phyloP scores from a whole-genome alignment of 2,113 vertebrate species.

The Pseudorectes ferrugineus region DNA sequence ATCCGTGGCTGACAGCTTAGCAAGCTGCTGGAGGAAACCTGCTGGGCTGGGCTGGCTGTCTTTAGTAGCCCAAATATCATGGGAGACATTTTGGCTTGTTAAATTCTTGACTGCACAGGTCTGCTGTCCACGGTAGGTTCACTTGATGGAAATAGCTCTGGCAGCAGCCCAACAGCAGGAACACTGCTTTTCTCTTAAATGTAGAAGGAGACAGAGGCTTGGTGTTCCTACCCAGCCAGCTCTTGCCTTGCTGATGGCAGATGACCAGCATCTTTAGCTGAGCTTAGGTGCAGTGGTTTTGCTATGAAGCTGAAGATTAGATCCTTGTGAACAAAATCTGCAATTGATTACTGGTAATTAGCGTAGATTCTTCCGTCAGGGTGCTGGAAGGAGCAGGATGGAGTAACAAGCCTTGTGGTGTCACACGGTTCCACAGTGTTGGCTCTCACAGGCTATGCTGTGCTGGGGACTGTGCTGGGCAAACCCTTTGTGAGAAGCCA shows the following conservation, averaged over 20 bases:
- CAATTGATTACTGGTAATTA: constrained; percentile 18
- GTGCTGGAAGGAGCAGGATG: background rate
- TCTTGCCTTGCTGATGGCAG: background rate
- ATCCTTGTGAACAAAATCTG: background rate
- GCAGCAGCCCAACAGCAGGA: constrained; percentile 13
- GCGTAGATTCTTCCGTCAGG: background rate
- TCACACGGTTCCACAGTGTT: background rate
- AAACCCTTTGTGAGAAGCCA: background rate
- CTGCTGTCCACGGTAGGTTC: constrained; percentile 29
- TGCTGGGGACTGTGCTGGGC: background rate
- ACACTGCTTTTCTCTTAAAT: background rate
- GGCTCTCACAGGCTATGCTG: background rate
- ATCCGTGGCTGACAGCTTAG: constrained; percentile 9
- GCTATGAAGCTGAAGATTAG: background rate
- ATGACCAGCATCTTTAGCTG: background rate
- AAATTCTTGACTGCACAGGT: constrained; percentile 20
- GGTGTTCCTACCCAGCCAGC: background rate
- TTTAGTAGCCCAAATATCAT: constrained; percentile 21
- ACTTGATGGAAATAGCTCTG: constrained; percentile 24
- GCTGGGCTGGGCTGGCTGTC: background rate
- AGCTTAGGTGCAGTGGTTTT: background rate
- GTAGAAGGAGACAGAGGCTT: background rate
- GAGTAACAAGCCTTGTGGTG: background rate
- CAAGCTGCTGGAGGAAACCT: background rate
- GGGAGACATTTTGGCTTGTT: constrained; percentile 22